These are phyloP conservation scores for Phrynocephalus forsythii DNA, from an alignment of 2,797 vertebrate genomes.

Conservation along the genomic window DNA sequence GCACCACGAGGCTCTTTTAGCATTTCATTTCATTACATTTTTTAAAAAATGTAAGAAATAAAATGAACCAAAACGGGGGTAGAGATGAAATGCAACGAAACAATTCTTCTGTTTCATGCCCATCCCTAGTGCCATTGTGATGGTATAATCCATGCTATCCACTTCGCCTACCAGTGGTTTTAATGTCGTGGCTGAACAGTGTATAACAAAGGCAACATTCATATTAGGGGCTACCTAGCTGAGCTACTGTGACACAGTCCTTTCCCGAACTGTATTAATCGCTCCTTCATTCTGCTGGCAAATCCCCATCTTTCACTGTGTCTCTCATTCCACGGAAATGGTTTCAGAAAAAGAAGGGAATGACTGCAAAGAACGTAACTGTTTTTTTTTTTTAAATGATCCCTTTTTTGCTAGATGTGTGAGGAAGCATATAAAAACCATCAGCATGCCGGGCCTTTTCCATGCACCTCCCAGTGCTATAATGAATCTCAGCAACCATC, in stretches of 20 bases:
- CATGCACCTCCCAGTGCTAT: slow-evolving; percentile 17
- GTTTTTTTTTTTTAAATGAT: not conserved
- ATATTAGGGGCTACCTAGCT: not conserved
- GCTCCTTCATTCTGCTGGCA: too few species aligned
- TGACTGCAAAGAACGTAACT: not conserved
- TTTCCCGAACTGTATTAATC: not conserved
- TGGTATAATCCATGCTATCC: too few species aligned
- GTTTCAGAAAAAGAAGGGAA: not conserved
- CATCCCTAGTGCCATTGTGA: too few species aligned
- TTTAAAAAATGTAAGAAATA: too few species aligned
- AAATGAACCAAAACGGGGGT: too few species aligned
- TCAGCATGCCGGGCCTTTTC: slow-evolving; percentile 18
- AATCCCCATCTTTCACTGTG: not conserved
- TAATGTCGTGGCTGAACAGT: not conserved
- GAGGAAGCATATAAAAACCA: slow-evolving; percentile 7
- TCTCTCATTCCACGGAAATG: not conserved
- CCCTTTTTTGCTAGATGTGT: not conserved
- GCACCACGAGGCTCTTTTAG: too few species aligned
- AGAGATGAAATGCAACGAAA: too few species aligned
- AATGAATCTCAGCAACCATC: slow-evolving; percentile 12
- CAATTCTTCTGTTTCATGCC: too few species aligned
- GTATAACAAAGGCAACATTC: not conserved
- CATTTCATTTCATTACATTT: too few species aligned
- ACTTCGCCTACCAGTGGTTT: not conserved
- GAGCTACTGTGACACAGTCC: not conserved